A percentile compares a stretch with the other conserved stretches of the same genome.
These are phyloP conservation scores for Rhadina sibilatrix DNA, from an alignment of 2,113 vertebrate species.

Conservation along the genomic window DNA sequence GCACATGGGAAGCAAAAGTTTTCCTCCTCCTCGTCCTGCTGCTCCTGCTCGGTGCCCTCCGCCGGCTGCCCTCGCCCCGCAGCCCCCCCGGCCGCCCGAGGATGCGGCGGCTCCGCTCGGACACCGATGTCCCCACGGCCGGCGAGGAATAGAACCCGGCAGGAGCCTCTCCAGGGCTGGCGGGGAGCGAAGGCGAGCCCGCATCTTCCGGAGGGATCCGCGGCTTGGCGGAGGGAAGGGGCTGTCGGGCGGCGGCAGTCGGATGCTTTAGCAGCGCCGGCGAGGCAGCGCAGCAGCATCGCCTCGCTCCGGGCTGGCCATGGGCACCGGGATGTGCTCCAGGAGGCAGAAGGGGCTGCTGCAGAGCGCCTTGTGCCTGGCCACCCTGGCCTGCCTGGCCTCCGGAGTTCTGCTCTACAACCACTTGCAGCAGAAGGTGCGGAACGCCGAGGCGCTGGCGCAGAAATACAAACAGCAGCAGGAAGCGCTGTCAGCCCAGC, in stretches of 20 bases:
- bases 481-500: constrained; percentile 73
- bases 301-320: neutral
- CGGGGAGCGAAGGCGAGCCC: neutral
- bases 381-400: constrained; percentile 37
- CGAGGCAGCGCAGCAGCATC: neutral
- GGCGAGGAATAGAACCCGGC: neutral
- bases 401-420: constrained; percentile 52
- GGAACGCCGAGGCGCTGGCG: constrained; percentile 37
- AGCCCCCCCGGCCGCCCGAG: neutral
- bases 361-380: constrained; percentile 54
- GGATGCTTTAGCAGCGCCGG: neutral
- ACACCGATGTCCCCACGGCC: accelerated
- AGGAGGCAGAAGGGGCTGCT: constrained; percentile 70
- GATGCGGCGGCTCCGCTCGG: neutral
- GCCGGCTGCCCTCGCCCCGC: neutral
- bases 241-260: accelerated
- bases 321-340: constrained; percentile 67
- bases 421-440: constrained; percentile 59
- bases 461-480: constrained; percentile 74
- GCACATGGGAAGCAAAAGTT: constrained; percentile 48
- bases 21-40: neutral
- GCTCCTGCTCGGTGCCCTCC: neutral
- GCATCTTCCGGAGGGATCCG: neutral
- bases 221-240: neutral
- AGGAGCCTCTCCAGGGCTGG: neutral